Percentiles rank a stretch among this genome's conserved stretches.
Conservation (phyloP, 2,797 vertebrate genomes). For the Ceryle rudis region DNA sequence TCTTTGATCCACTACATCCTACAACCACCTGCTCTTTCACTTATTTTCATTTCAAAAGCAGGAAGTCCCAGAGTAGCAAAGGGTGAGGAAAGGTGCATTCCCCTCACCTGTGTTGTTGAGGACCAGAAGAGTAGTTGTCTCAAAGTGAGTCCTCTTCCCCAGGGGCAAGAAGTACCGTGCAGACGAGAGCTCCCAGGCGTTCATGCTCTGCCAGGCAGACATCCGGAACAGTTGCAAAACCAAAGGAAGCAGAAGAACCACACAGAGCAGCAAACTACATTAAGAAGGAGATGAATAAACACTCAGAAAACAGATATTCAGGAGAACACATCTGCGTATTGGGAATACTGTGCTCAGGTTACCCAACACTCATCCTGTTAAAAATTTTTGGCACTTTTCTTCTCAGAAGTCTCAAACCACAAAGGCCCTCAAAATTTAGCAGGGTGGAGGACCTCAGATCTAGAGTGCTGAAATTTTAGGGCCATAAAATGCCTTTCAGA, state of each 20-base stretch:
- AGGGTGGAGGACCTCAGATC: background rate
- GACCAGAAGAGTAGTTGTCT: conserved; percentile 85
- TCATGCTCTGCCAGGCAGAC: conserved; percentile 71
- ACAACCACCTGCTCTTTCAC: background rate
- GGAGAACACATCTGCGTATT: rapidly evolving
- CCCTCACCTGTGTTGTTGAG: conserved; percentile 87
- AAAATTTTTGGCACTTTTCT: background rate
- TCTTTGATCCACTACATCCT: background rate
- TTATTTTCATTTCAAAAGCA: background rate
- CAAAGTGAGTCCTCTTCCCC: conserved; percentile 70
- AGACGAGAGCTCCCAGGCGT: conserved; percentile 82
- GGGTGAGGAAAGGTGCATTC: rapidly evolving
- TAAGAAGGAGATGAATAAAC: background rate
- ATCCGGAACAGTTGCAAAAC: conserved; percentile 70
- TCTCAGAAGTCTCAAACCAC: background rate
- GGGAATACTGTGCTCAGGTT: background rate
- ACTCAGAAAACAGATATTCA: background rate
- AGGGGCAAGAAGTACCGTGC: conserved; percentile 81
- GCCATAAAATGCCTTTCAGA: background rate
- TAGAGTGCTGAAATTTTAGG: background rate
- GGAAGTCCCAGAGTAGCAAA: background rate
- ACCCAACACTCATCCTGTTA: rapidly evolving
- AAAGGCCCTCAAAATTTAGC: background rate
- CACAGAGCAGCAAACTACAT: conserved; percentile 83
- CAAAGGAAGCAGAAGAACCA: conserved; percentile 82